A percentile compares a stretch with the other conserved stretches of the same genome.
phyloP scores from a whole-genome alignment of 2,113 vertebrate genomes.

The Zosterops pallidus region DNA sequence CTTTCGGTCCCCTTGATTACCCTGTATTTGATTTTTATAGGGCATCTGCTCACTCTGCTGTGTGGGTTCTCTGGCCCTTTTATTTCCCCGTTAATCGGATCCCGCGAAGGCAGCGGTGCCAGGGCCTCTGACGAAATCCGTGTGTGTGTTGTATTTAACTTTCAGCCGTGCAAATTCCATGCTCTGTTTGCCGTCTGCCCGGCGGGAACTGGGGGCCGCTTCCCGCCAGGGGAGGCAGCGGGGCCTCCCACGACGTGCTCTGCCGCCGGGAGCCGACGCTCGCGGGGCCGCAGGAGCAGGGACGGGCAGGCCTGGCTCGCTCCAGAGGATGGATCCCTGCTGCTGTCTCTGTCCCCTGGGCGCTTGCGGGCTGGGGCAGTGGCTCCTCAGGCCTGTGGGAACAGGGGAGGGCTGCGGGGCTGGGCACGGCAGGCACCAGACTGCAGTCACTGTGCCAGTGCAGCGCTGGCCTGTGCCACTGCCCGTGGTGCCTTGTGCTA shows the following conservation, averaged over 20 bases:
- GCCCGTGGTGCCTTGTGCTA: fast-evolving
- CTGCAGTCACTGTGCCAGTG: fast-evolving
- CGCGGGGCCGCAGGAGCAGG: not conserved
- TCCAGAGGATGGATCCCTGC: fast-evolving
- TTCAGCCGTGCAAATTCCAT: slow-evolving; percentile 62
- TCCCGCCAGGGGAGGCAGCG: not conserved
- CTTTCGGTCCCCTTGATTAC: slow-evolving; percentile 52
- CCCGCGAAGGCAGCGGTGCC: not conserved
- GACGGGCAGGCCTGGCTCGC: fast-evolving
- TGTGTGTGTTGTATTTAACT: slow-evolving; percentile 57
- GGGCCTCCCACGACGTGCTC: not conserved
- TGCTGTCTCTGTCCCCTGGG: not conserved
- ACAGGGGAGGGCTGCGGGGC: not conserved
- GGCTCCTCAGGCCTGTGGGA: not conserved
- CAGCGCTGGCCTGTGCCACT: fast-evolving
- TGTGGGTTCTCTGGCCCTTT: slow-evolving; percentile 47
- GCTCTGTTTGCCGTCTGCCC: slow-evolving; percentile 53
- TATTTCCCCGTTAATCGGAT: slow-evolving; percentile 49
- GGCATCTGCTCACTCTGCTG: slow-evolving; percentile 43
- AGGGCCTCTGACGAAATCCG: slow-evolving; percentile 45
- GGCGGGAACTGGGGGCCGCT: not conserved
- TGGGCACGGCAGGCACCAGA: fast-evolving
- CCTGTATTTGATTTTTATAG: slow-evolving; percentile 53
- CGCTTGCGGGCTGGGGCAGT: fast-evolving
- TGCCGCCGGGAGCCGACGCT: not conserved